Evolutionary conservation across 2,888 invertebrate species (phyloP).

Genomic region (Plagiodera versicolora): DNA sequence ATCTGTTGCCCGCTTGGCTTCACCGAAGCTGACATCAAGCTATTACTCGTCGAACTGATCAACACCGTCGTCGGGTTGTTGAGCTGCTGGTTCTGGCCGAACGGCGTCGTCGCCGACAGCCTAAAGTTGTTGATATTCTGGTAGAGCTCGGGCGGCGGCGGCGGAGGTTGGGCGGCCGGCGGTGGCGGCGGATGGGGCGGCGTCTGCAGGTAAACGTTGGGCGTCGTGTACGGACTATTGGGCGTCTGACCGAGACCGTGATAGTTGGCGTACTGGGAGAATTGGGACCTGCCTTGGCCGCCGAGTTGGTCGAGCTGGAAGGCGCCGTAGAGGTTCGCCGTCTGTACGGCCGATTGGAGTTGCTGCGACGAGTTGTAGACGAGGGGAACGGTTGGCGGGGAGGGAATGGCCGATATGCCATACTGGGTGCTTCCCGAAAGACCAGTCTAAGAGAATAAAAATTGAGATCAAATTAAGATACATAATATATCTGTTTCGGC

Average conservation of each 20-base stretch:
- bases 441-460: constrained; percentile 52
- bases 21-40: constrained; percentile 85
- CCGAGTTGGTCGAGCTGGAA: constrained; percentile 70
- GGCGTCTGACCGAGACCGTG: constrained; percentile 65
- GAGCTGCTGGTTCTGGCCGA: constrained; percentile 79
- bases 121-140: constrained; percentile 56
- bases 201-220: constrained; percentile 66
- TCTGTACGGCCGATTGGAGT: constrained; percentile 67
- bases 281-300: constrained; percentile 74
- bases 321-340: constrained; percentile 78
- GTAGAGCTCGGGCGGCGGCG: constrained; percentile 72
- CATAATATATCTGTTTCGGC: no score
- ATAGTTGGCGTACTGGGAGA: constrained; percentile 70
- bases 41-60: constrained; percentile 74
- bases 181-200: constrained; percentile 60
- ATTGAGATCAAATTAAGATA: no score
- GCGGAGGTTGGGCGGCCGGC: constrained; percentile 57
- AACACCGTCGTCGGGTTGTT: constrained; percentile 86
- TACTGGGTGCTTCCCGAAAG: constrained; percentile 62
- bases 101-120: constrained; percentile 62
- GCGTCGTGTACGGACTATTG: constrained; percentile 56
- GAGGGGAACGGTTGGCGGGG: constrained; percentile 80
- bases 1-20: constrained; percentile 77
- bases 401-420: constrained; percentile 83
- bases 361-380: constrained; percentile 80